Conservation (phyloP, 2,888 invertebrate species). For the Protophormia terraenovae region DNA sequence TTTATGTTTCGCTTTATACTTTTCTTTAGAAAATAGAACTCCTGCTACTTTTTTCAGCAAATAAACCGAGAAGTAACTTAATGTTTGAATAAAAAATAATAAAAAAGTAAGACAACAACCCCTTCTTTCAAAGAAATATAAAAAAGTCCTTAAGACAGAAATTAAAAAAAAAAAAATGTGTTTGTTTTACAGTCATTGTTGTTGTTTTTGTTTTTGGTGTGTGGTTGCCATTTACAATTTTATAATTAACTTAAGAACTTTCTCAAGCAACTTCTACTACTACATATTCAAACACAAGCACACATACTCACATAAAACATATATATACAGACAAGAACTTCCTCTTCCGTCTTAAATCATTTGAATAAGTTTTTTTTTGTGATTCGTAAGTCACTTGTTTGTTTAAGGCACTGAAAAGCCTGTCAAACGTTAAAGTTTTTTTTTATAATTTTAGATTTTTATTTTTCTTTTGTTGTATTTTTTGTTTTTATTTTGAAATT, state of each 20-base stretch:
- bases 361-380: constrained; percentile 1
- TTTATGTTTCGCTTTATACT: constrained; percentile 37
- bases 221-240: constrained; percentile 75
- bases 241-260: constrained; percentile 77
- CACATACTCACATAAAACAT: neutral
- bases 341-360: constrained; percentile 13
- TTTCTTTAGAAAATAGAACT: neutral
- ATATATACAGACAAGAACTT: neutral
- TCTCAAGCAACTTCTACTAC: constrained; percentile 63
- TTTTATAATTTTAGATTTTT: constrained; percentile 4
- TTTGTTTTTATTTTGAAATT: constrained; percentile 41
- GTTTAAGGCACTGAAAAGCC: constrained; percentile 57
- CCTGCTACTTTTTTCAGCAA: constrained; percentile 7
- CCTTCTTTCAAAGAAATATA: constrained; percentile 11
- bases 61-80: constrained; percentile 35
- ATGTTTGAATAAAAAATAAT: constrained; percentile 17
- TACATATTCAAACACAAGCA: constrained; percentile 47
- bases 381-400: constrained; percentile 57
- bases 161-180: constrained; percentile 43
- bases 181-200: constrained; percentile 42
- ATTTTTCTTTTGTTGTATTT: constrained; percentile 25
- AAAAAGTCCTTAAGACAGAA: constrained; percentile 37
- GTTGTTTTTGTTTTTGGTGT: constrained; percentile 68
- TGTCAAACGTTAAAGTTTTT: constrained; percentile 58
- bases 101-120: constrained; percentile 31